Evolutionary conservation across 2,113 vertebrate species (phyloP), one percentile per base, ranked within the genome.

Genomic region (Rhinolophus sinicus): DNA sequence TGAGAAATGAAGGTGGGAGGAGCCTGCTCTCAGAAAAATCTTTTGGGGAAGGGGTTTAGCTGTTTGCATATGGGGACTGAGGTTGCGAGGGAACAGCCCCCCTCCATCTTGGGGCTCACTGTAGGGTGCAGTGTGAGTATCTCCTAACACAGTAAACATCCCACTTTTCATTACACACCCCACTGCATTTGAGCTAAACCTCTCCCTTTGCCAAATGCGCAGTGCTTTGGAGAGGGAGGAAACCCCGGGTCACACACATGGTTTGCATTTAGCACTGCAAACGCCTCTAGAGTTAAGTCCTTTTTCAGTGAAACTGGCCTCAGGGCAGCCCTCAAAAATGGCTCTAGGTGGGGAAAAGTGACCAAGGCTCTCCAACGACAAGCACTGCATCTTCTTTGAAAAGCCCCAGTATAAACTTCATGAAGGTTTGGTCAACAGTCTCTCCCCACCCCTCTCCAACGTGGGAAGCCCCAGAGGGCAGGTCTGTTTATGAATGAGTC

Each of bases 401-500:
- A 92, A 95, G 19, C 52, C 84, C 54, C 72, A 47, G 70, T 26
- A 65, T 52, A 89, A 64, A 78, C 62, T 84, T 47, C 87, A 54
- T n/a, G 69, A 93, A 92, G 33, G 52, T 70, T 38, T 83, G 35
- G 35, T 73, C 76, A 58, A 75, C 54, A 28, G 50, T 35, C 47
- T 35, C 30, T 58, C 10, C 30, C 1, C 35, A 30, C 52, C 21
- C 18, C 2, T 58, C 52, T 19, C 40, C 54, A 33, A 30, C 0
- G 70, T 75, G 65, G 92, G 97, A 96, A 93, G 58, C 69, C 92
- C 87, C 92, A 76, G 33, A 91, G 69, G 96, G 92, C 90, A 56
- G 52, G 75, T 75, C 83, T 97, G 96, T 98, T 98, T 97, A 96
- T 56, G 77, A 93, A 95, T 13, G 47, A 95, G 94, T 58, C 95